Base-by-base conservation (phyloP, 1,140 invertebrate species). In the Whitmania pigra region DNA sequence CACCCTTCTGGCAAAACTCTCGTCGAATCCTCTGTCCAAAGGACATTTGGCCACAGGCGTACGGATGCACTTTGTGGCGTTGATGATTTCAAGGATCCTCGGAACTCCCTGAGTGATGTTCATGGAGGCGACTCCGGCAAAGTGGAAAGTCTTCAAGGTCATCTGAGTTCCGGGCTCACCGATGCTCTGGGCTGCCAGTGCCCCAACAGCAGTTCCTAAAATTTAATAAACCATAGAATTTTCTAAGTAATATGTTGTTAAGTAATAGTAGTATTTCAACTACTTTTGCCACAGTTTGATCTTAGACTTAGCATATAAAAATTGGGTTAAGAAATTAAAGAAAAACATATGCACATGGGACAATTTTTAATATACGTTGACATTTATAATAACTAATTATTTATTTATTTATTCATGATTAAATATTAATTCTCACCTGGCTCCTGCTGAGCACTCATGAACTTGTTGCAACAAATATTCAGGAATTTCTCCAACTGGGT, bases 101-200 rank as follows among this genome's bases (percentile, higher is more conserved):
- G 92, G 92, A 9, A 94, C 92, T 77, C 92, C 91, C 76, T 91
- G 90, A 5, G 96, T 99, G 78, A 81, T 80, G 78, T 97, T 99
- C 97, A 99, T 99, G 0, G 94, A 96, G n/a, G 97, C 97, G 0
- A 99, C 96, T 77, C 97, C 97, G 78, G 97, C 95, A 86, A 99
- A 99, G 83, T 99, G 97, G 82, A 99, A 99, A 36, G 97, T 99
- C 84, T 99, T 99, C n/a, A 99, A 81, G 0, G 97, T 99, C 97
- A 99, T 99, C 84, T 99, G 94, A 6, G 97, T 99, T 25, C 94
- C 95, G 0, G 97, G 97, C 82, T 99, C 97, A 36, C 96, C 97
- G 76, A 99, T 98, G 86, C 94, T 97, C 84, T 99, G 91, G 53
- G 95, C 96, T 70, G 93, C 93, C 18, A 99, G 85, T 3, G 97